Evolutionary conservation across 1,140 invertebrate species (phyloP).

Genomic region (Magallana angulata): DNA sequence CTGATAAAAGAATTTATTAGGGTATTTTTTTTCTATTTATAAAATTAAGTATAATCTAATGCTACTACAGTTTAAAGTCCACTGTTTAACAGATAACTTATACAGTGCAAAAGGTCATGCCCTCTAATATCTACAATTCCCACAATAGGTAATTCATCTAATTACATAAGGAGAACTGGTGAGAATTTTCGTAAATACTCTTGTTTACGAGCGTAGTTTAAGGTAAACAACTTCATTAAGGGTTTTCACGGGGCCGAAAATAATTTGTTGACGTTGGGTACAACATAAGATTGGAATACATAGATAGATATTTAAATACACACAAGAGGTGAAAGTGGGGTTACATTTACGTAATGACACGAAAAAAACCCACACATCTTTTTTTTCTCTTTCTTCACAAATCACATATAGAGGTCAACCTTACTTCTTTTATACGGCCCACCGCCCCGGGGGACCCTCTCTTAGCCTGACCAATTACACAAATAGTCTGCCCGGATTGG

Average conservation of each 20-base stretch:
- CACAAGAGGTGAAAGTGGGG: background rate
- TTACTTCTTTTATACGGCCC: background rate
- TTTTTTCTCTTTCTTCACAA: background rate
- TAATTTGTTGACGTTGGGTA: too few relatives aligned
- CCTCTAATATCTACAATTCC: background rate
- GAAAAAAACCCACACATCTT: background rate
- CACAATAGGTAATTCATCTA: background rate
- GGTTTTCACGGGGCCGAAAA: too few relatives aligned
- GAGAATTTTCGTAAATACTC: background rate
- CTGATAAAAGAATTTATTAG: too few relatives aligned
- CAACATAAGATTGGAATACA: too few relatives aligned
- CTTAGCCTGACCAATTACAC: conserved; percentile 14
- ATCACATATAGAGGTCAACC: background rate
- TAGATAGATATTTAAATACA: background rate
- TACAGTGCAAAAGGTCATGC: background rate
- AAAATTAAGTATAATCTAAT: too few relatives aligned
- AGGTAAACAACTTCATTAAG: too few relatives aligned
- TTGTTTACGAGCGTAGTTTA: background rate
- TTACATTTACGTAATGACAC: conserved; percentile 20
- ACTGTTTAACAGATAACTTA: background rate
- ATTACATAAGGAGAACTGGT: background rate
- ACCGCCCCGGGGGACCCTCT: conserved; percentile 10
- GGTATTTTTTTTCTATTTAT: too few relatives aligned
- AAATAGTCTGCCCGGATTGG: conserved; percentile 17
- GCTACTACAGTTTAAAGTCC: too few relatives aligned